Conservation (phyloP, 2,797 vertebrate genomes). For the Pitangus sulphuratus region DNA sequence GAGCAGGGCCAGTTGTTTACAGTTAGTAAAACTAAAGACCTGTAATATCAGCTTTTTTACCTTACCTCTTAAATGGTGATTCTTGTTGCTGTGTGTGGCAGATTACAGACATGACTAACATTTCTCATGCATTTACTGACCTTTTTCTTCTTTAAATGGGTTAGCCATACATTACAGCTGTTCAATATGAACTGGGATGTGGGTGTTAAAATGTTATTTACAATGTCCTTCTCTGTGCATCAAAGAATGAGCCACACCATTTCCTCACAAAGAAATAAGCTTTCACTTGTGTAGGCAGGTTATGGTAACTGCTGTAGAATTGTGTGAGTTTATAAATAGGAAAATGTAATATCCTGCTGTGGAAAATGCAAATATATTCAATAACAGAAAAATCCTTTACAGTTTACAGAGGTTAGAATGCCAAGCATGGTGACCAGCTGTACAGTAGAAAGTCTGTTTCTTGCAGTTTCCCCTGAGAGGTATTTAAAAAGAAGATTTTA, state of each 20-base stretch:
- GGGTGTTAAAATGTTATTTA: constrained; percentile 29
- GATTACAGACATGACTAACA: neutral
- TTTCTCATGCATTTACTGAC: neutral
- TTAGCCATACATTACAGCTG: neutral
- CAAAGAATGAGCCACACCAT: neutral
- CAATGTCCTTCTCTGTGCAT: neutral
- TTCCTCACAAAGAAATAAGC: constrained; percentile 14
- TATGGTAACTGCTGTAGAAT: constrained; percentile 12
- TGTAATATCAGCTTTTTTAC: neutral
- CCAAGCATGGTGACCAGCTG: constrained; percentile 25
- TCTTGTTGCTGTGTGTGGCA: neutral
- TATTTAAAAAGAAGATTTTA: constrained; percentile 18
- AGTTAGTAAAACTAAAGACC: neutral
- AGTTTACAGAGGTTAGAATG: constrained; percentile 43
- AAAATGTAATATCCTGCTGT: constrained; percentile 54
- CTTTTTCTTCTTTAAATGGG: neutral
- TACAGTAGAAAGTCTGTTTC: constrained; percentile 34
- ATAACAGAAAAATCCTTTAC: constrained; percentile 20
- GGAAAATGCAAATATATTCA: constrained; percentile 60
- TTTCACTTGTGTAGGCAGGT: constrained; percentile 22
- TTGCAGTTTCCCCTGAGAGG: neutral
- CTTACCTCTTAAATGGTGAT: neutral
- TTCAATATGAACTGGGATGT: neutral
- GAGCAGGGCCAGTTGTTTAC: neutral
- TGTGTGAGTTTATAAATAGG: constrained; percentile 42